phyloP scores from a whole-genome alignment of 2,888 invertebrate genomes.

The Myopa tessellatipennis region DNA sequence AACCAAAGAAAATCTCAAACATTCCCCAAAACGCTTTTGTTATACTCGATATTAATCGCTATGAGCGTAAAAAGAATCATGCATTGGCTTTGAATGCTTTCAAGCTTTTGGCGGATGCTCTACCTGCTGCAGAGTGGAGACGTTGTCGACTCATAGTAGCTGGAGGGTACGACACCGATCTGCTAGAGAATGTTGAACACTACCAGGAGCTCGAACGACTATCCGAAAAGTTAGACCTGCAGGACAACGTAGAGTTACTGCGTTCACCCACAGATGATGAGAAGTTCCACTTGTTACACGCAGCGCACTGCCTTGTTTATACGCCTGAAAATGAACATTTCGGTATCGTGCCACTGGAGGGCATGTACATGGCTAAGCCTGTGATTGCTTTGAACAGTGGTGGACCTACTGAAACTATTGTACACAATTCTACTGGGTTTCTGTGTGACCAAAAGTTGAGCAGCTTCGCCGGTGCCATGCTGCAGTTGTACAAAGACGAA shows the following conservation, averaged over 20 bases:
- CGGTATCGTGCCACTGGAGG: slow-evolving; percentile 98
- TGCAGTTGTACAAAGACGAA: slow-evolving; percentile 74
- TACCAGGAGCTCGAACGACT: slow-evolving; percentile 80
- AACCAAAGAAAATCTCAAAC: slow-evolving; percentile 65
- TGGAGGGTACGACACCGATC: slow-evolving; percentile 94
- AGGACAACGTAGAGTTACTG: slow-evolving; percentile 82
- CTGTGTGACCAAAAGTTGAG: slow-evolving; percentile 78
- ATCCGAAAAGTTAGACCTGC: slow-evolving; percentile 74
- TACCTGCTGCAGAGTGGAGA: slow-evolving; percentile 73
- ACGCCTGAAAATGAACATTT: slow-evolving; percentile 97
- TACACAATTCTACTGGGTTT: slow-evolving; percentile 82
- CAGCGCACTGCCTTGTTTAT: slow-evolving; percentile 86
- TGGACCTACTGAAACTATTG: slow-evolving; percentile 93
- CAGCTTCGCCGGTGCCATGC: slow-evolving; percentile 83
- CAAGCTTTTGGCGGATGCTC: slow-evolving; percentile 72
- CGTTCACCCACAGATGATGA: slow-evolving; percentile 87
- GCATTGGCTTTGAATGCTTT: slow-evolving; percentile 85
- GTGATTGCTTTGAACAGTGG: slow-evolving; percentile 96
- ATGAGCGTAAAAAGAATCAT: slow-evolving; percentile 97
- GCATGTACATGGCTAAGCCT: slow-evolving; percentile 93
- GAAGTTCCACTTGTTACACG: slow-evolving; percentile 84
- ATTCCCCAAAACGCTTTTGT: slow-evolving; percentile 73
- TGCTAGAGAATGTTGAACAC: slow-evolving; percentile 88
- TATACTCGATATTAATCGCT: slow-evolving; percentile 95
- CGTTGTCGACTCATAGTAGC: slow-evolving; percentile 89